Base-by-base conservation (phyloP, 2,797 vertebrate species). In the Parambassis ranga region DNA sequence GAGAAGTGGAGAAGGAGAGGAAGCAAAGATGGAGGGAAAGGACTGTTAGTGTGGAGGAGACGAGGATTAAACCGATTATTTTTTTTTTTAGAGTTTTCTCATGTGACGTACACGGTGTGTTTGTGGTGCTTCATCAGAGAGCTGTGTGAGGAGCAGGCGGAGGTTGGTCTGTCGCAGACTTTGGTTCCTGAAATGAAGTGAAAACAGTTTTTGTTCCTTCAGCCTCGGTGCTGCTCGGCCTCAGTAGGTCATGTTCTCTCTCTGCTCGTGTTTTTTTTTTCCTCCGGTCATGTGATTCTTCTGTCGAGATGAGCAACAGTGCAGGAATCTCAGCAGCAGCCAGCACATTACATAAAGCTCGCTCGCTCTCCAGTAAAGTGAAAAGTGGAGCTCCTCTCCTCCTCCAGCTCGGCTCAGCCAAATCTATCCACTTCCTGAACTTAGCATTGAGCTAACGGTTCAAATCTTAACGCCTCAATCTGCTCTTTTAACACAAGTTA, bases 281-380 rank as follows among this genome's bases (percentile, higher is more conserved):
- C 31, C 63, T 41, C 41, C 26, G 3, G 76, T 87, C 88, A 85
- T 78, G 72, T 85, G 86, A 83, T 60, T 53, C 28, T 50, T 64
- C 79, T 72, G 75, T 75, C 68, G 71, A 79, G 84, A 90, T 91
- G 90, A 91, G 81, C 85, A 87, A 89, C 59, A 2, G 23, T 1
- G 49, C 51, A 69, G 42, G 57, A 61, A 61, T 61, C 65, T 48
- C 49, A 47, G 36, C 57, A 31, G 31, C 49, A 1, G 49, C 65
- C 65, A 69, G 18, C 7, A 3, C 16, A 36, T 69, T 69, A 62
- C 65, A 62, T 69, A 69, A 69, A 64, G 58, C 18, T 24, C 16
- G 41, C 49, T 36, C 16, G 52, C 27, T 28, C 27, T 23, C 42
- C 60, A 72, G 28, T n/a, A 67, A 37, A 62, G 39, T 23, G 49